Evolutionary conservation across 2,888 invertebrate genomes (phyloP).

Genomic region (Metellina segmentata): DNA sequence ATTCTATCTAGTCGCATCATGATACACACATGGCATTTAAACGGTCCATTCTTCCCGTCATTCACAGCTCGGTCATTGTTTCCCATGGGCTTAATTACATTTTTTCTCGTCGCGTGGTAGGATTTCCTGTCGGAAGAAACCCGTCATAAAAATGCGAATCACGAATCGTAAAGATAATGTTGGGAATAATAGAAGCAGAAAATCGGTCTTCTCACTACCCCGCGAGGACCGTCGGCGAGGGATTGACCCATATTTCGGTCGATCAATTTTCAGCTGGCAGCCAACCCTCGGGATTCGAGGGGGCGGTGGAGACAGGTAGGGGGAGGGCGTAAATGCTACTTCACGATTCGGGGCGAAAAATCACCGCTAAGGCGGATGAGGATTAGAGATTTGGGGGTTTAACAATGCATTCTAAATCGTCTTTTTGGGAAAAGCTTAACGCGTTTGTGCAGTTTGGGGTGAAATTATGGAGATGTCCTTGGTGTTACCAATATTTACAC

Average conservation of each 20-base stretch:
- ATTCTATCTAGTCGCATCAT: no score
- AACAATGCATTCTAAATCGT: not conserved
- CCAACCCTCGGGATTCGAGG: constrained; percentile 22
- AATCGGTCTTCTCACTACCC: constrained; percentile 33
- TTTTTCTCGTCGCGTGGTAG: no score
- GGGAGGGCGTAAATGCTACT: not conserved
- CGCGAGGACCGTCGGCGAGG: constrained; percentile 9
- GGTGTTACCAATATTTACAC: not conserved
- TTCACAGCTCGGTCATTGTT: no score
- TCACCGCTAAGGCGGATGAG: not conserved
- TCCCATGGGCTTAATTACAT: no score
- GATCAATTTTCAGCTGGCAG: constrained; percentile 59
- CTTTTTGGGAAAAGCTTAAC: not conserved
- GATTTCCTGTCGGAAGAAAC: no score
- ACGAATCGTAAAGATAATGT: constrained; percentile 23
- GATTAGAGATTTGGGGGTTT: not conserved
- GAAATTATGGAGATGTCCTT: not conserved
- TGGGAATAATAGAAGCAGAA: constrained; percentile 22
- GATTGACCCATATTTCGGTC: constrained; percentile 63
- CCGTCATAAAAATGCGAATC: not conserved
- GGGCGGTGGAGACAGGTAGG: not conserved
- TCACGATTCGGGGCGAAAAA: not conserved
- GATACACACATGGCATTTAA: no score
- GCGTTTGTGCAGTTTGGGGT: not conserved
- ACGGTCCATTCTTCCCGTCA: no score